Evolutionary conservation across 2,888 invertebrate genomes (phyloP), one percentile per base, ranked within the genome.

Genomic region (Cheiracanthium punctorium): DNA sequence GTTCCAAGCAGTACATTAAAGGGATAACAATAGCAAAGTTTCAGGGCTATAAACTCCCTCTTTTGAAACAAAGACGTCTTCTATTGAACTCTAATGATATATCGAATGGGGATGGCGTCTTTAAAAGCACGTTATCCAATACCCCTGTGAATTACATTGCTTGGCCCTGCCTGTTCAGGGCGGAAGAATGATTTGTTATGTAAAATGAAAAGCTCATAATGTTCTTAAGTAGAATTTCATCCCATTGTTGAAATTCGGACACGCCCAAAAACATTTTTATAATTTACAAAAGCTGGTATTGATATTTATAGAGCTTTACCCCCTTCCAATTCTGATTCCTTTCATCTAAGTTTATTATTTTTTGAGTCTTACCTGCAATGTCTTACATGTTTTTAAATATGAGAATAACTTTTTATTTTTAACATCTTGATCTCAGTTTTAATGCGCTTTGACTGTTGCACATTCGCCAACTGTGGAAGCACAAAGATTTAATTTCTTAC

Each of bases 71-170:
- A 58, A 58, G 58, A 58, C 24, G 1, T 17, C 2, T 58, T 24
- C 58, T 24, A 58, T 58, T 58, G 58, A 58, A 24, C 58, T 58
- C 24, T 58, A 58, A 58, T 58, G 58, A 58, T 58, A 58, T 5
- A 58, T 58, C 7, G 58, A 58, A 58, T 24, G 24, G 58, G 58
- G 58, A 24, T 58, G 58, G 58, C 24, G 7, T 58, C 58, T 58
- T 58, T 58, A 58, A 58, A 58, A 58, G 58, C 24, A 5, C 58
- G 24, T 58, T 58, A 58, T 58, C 58, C 24, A 58, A 58, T 58
- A 58, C 58, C 24, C 24, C 24, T 7, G 24, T 24, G 58, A 24
- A 58, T 58, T 58, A 4, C 24, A n/a, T 48, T 48, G 48, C 48
- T 12, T 48, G 37, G 48, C 8, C 24, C 1, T 5, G 58, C 58